Percentiles rank a stretch among this genome's conserved stretches.
Evolutionary conservation across 37 sponge, comb jelly and placozoan genomes (phyloP).

Genomic region (Amphimedon queenslandica): DNA sequence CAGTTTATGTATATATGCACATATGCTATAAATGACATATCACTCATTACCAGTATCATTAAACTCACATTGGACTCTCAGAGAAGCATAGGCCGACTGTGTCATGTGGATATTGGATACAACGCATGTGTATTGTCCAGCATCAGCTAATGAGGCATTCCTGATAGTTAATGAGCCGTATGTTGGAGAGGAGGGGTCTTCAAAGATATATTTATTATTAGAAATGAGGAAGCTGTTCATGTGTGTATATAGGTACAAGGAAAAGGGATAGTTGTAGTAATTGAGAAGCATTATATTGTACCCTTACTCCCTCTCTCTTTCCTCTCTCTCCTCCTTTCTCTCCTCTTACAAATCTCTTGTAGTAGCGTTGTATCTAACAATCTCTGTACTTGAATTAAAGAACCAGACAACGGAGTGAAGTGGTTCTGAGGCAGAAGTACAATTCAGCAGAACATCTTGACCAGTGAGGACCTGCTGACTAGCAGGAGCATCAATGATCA

Average conservation of each 20-base stretch:
- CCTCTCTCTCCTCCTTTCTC: no score
- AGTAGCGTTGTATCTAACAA: no score
- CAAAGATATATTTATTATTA: not conserved
- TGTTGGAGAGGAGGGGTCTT: not conserved
- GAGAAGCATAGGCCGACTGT: not conserved
- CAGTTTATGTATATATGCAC: no score
- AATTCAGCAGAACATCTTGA: not conserved
- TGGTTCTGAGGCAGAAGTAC: slow-evolving; percentile 1
- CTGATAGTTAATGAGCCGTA: not conserved
- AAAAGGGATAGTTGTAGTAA: no score
- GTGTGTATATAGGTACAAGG: no score
- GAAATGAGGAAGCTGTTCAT: not conserved
- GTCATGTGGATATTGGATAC: not conserved
- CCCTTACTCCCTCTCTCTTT: no score
- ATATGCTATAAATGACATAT: no score
- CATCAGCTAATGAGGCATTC: not conserved
- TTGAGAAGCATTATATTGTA: no score
- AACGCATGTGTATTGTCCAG: not conserved
- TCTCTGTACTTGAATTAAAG: not conserved
- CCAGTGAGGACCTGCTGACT: not conserved
- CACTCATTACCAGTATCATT: no score
- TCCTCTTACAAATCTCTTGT: no score
- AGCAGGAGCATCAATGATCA: not conserved
- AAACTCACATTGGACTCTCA: not conserved
- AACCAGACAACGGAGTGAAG: not conserved